Conservation (phyloP, 2,797 vertebrate genomes). For the Sardinella longiceps region DNA sequence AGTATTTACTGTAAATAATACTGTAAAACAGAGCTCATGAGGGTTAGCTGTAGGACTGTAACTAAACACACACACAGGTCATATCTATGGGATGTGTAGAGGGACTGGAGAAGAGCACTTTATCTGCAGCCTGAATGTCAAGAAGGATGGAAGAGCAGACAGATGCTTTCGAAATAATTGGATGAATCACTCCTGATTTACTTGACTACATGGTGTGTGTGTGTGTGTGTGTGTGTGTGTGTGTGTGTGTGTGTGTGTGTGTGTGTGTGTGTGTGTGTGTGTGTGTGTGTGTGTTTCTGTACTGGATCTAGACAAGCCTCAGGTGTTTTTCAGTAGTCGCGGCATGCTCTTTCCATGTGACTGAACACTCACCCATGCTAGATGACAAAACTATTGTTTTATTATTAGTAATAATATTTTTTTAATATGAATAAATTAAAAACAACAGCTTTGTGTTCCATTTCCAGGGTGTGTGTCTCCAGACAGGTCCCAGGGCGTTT, state of each 20-base stretch:
- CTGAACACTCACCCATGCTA: not conserved
- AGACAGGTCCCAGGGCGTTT: not conserved
- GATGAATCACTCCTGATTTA: too few relatives aligned
- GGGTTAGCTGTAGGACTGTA: too few relatives aligned
- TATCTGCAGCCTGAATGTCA: not conserved
- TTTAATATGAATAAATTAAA: too few relatives aligned
- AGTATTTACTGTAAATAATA: too few relatives aligned
- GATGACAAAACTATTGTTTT: too few relatives aligned
- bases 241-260: slow-evolving; percentile 21
- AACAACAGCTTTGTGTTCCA: too few relatives aligned
- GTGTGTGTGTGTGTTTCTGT: slow-evolving; percentile 9
- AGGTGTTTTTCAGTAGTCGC: not conserved
- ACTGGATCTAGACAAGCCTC: not conserved
- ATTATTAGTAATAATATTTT: too few relatives aligned
- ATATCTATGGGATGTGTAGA: not conserved
- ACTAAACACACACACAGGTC: not conserved
- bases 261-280: slow-evolving; percentile 21
- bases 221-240: slow-evolving; percentile 10
- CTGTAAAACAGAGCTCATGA: too few relatives aligned
- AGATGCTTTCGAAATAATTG: not conserved
- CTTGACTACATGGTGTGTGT: not conserved
- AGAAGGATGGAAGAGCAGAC: not conserved
- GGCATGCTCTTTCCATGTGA: not conserved
- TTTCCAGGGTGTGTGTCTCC: not conserved
- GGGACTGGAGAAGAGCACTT: not conserved